Percentiles rank a stretch among this genome's conserved stretches.
phyloP scores from a whole-genome alignment of 2,888 invertebrate species.

The Drosophila putrida region DNA sequence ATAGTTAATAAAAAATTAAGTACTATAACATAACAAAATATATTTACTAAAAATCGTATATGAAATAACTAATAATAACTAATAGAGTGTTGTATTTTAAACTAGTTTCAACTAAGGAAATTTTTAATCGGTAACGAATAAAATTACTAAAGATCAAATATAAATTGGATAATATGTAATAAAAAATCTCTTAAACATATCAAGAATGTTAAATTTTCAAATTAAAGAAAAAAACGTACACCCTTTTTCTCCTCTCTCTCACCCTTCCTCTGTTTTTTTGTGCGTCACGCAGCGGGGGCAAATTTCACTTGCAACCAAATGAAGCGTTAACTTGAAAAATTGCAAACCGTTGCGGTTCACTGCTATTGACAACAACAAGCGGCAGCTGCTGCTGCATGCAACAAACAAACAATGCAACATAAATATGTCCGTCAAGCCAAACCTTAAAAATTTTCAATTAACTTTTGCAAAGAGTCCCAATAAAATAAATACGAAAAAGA shows the following conservation, averaged over 20 bases:
- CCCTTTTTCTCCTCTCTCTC: background rate
- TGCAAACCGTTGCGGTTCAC: slow-evolving; percentile 77
- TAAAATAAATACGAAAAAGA: background rate
- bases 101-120: slow-evolving; percentile 7
- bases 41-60: no score
- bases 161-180: no score
- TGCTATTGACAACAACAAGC: slow-evolving; percentile 50
- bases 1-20: background rate
- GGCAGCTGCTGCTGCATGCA: slow-evolving; percentile 31
- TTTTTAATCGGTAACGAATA: background rate
- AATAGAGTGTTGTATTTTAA: no score
- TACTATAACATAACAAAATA: no score
- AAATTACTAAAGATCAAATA: no score
- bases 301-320: slow-evolving; percentile 74
- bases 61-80: no score
- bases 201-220: background rate
- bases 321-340: slow-evolving; percentile 75
- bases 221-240: slow-evolving; percentile 3
- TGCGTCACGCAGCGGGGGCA: slow-evolving; percentile 24
- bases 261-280: background rate
- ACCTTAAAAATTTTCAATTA: slow-evolving; percentile 76
- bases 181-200: background rate
- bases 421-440: slow-evolving; percentile 53
- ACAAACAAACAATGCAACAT: slow-evolving; percentile 53
- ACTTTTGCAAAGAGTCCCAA: slow-evolving; percentile 55